phyloP scores from a whole-genome alignment of 2,113 vertebrate species.

The Struthidea cinerea region DNA sequence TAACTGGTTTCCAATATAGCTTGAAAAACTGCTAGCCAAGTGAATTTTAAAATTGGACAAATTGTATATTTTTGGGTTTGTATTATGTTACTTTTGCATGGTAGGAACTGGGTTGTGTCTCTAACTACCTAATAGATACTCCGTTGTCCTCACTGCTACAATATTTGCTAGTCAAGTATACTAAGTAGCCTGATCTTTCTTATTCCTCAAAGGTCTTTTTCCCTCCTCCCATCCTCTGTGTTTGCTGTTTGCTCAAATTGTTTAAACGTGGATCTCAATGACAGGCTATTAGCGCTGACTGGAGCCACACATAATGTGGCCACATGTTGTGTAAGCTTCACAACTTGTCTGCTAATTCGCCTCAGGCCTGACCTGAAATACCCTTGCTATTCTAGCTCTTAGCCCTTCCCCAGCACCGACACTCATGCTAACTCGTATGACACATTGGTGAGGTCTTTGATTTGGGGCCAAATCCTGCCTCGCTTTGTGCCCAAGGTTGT shows the following conservation, averaged over 20 bases:
- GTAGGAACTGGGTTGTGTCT: not conserved
- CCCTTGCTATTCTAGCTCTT: slow-evolving; percentile 34
- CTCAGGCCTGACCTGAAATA: slow-evolving; percentile 65
- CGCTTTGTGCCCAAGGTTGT: not conserved
- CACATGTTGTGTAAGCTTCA: slow-evolving; percentile 65
- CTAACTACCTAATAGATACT: not conserved
- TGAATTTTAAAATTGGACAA: not conserved
- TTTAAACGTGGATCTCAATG: slow-evolving; percentile 59
- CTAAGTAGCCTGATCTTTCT: not conserved
- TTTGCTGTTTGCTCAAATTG: slow-evolving; percentile 64
- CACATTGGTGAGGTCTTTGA: not conserved
- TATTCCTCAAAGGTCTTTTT: slow-evolving; percentile 41
- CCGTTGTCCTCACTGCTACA: not conserved
- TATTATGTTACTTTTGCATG: not conserved
- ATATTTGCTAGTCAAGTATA: not conserved
- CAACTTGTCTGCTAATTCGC: slow-evolving; percentile 62
- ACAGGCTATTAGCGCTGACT: slow-evolving; percentile 58
- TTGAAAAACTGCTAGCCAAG: not conserved
- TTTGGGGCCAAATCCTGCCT: not conserved
- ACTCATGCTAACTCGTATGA: not conserved
- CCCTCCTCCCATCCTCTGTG: slow-evolving; percentile 51
- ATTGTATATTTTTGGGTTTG: not conserved
- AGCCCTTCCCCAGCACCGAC: not conserved
- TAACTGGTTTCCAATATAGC: not conserved
- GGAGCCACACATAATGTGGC: slow-evolving; percentile 58